These are phyloP conservation scores for Adineta ricciae DNA, from an alignment of 2,888 invertebrate genomes.

Conservation along the genomic window DNA sequence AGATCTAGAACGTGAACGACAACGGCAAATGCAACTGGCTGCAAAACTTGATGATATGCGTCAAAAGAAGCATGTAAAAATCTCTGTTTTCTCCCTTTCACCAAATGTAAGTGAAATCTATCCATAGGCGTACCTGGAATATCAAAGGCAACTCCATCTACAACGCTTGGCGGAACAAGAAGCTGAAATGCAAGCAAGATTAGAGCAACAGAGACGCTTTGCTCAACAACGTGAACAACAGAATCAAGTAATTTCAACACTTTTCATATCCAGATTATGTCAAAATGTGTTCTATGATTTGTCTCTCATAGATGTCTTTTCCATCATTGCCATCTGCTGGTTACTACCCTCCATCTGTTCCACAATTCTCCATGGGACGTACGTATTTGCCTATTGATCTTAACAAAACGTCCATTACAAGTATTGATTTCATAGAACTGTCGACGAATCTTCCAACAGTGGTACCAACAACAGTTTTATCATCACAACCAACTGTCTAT, in stretches of 20 bases:
- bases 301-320: not conserved
- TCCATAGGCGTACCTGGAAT: not conserved
- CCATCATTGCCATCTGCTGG: not conserved
- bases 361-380: not conserved
- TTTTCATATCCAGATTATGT: too few species aligned
- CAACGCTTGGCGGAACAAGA: not conserved
- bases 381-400: not conserved
- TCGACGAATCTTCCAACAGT: not conserved
- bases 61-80: constrained; percentile 68
- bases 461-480: not conserved
- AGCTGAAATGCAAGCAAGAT: not conserved
- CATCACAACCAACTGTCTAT: not conserved
- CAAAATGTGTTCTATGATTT: not conserved
- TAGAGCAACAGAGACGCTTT: not conserved
- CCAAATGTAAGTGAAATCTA: not conserved
- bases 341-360: not conserved
- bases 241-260: not conserved
- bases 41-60: constrained; percentile 92
- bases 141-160: constrained; percentile 13
- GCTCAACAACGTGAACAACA: not conserved
- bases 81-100: too few species aligned
- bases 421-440: not conserved
- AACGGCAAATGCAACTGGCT: constrained; percentile 86
- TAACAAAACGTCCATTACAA: not conserved
- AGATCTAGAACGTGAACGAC: constrained; percentile 82